phyloP scores from a whole-genome alignment of 2,113 vertebrate species.

The Coptodon rendalli region DNA sequence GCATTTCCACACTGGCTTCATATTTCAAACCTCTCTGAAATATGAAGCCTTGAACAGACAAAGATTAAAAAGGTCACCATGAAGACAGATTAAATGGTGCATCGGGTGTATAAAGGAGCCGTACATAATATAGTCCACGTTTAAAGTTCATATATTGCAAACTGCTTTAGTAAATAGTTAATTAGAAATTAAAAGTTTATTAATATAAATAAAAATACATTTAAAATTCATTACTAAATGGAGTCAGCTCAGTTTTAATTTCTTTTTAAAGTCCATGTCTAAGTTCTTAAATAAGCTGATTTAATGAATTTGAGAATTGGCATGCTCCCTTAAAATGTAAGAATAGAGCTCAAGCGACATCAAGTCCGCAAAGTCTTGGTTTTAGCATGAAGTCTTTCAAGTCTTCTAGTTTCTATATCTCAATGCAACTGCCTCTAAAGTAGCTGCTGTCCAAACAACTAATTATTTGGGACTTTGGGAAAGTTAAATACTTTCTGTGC shows the following conservation, averaged over 20 bases:
- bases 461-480: background rate
- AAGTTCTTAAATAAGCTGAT: background rate
- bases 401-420: background rate
- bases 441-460: background rate
- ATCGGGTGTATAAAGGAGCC: background rate
- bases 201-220: background rate
- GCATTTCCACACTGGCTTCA: background rate
- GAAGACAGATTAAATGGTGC: background rate
- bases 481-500: background rate
- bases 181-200: background rate
- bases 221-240: fast-evolving
- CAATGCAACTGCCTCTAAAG: background rate
- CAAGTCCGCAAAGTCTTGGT: background rate
- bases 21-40: background rate
- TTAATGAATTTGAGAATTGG: background rate
- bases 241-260: background rate
- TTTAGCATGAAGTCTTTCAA: background rate
- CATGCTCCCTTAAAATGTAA: background rate
- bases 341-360: fast-evolving
- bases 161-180: background rate
- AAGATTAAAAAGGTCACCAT: background rate
- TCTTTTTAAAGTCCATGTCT: background rate
- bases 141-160: background rate
- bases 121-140: background rate
- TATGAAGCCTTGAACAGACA: background rate